A percentile compares a stretch with the other conserved stretches of the same genome.
Conservation (phyloP, 1,140 invertebrate species). For the Diorhabda sublineata region DNA sequence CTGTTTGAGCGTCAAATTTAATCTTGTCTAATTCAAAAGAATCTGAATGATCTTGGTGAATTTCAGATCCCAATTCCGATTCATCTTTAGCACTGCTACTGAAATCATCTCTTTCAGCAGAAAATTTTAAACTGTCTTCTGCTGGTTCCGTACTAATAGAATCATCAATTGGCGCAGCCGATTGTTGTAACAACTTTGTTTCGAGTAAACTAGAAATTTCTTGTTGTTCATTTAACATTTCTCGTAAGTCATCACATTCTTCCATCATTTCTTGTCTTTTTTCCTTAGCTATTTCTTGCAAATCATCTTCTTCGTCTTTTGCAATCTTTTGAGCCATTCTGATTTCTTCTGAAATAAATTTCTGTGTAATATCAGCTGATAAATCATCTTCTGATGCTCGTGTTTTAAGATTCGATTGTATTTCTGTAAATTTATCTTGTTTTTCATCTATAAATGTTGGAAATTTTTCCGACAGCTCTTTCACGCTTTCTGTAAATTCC, state of each 20-base stretch:
- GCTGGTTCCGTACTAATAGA: background rate
- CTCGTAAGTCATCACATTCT: background rate
- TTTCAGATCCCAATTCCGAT: conserved; percentile 44
- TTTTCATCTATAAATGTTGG: conserved; percentile 17
- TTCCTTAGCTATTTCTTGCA: background rate
- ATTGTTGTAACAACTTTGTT: conserved; percentile 8
- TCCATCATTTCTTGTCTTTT: background rate
- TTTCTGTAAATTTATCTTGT: background rate
- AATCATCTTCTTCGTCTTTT: background rate
- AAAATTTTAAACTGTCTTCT: conserved; percentile 3
- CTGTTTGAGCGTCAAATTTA: conserved; percentile 42
- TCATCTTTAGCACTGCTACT: conserved; percentile 40
- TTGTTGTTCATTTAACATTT: conserved; percentile 7
- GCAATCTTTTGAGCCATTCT: conserved; percentile 13
- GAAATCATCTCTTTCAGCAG: conserved; percentile 43
- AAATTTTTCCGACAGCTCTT: conserved; percentile 24
- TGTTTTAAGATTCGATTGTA: background rate
- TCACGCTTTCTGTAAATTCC: conserved; percentile 37
- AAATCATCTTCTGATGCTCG: background rate
- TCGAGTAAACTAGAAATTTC: conserved; percentile 3
- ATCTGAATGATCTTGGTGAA: conserved; percentile 44
- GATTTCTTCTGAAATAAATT: conserved; percentile 9
- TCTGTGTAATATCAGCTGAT: conserved; percentile 4
- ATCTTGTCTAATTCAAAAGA: conserved; percentile 39
- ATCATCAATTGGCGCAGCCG: background rate